Evolutionary conservation across 1,140 invertebrate genomes (phyloP).

Genomic region (Dysdera silvatica): DNA sequence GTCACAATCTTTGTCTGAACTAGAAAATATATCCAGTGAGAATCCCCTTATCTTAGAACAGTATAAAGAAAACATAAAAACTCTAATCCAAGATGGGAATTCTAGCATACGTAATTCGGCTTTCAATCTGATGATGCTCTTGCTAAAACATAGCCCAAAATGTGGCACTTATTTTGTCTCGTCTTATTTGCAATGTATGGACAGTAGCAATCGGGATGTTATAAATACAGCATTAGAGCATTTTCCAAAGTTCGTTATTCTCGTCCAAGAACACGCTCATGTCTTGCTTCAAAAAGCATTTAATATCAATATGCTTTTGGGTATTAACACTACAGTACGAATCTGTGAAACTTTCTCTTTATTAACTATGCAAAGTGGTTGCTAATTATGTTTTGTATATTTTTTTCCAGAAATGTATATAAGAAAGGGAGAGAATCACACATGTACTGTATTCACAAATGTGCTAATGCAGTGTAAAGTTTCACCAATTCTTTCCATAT

Average conservation of each 20-base stretch:
- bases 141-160: slow-evolving; percentile 58
- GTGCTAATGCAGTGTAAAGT: no score
- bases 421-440: no score
- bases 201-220: slow-evolving; percentile 66
- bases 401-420: no score
- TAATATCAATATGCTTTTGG: slow-evolving; percentile 66
- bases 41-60: slow-evolving; percentile 58
- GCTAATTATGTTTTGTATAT: no score
- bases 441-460: no score
- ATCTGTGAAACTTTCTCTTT: slow-evolving; percentile 15
- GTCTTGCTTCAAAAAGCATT: slow-evolving; percentile 72
- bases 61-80: slow-evolving; percentile 48
- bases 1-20: slow-evolving; percentile 57
- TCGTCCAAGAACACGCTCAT: slow-evolving; percentile 73
- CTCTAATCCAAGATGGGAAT: slow-evolving; percentile 54
- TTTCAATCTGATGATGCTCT: slow-evolving; percentile 56
- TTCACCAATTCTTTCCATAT: no score
- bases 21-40: slow-evolving; percentile 60
- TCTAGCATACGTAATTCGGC: slow-evolving; percentile 56
- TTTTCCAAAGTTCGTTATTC: slow-evolving; percentile 69
- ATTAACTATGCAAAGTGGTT: slow-evolving; percentile 14
- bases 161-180: slow-evolving; percentile 52
- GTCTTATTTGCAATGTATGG: slow-evolving; percentile 67
- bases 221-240: slow-evolving; percentile 68
- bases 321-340: slow-evolving; percentile 51